Evolutionary conservation across 2,888 invertebrate genomes (phyloP).

Genomic region (Andrena fulva): DNA sequence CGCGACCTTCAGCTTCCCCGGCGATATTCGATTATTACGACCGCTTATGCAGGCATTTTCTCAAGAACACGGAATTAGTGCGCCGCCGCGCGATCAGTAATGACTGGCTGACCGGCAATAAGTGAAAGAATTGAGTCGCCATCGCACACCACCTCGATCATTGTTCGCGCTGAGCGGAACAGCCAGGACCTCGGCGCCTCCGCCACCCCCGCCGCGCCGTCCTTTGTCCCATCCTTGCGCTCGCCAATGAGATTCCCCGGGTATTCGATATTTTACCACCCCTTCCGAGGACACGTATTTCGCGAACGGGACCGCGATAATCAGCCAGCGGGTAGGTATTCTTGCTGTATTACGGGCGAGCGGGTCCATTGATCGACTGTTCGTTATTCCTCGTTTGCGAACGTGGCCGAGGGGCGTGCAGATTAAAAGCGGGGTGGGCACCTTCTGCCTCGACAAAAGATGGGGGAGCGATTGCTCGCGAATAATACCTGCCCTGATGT

Average conservation of each 20-base stretch:
- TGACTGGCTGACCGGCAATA: background rate
- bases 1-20: slow-evolving; percentile 8
- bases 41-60: slow-evolving; percentile 5
- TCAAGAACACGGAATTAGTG: slow-evolving; percentile 15
- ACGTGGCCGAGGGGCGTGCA: background rate
- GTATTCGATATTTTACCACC: slow-evolving; percentile 42
- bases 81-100: slow-evolving; percentile 10
- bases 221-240: background rate
- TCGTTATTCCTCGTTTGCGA: background rate
- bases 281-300: slow-evolving; percentile 42
- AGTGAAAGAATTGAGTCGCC: background rate
- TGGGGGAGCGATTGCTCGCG: background rate
- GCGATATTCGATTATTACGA: slow-evolving; percentile 27
- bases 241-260: slow-evolving; percentile 44
- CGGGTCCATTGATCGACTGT: slow-evolving; percentile 23
- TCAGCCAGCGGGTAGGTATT: slow-evolving; percentile 25
- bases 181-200: slow-evolving; percentile 17
- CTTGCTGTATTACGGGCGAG: slow-evolving; percentile 14
- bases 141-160: background rate
- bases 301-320: slow-evolving; percentile 40
- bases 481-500: no score
- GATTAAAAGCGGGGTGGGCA: background rate
- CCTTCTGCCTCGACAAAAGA: background rate
- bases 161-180: slow-evolving; percentile 11
- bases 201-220: background rate